Evolutionary conservation across 2,797 vertebrate genomes (phyloP), one percentile per base, ranked within the genome.

Genomic region (Hafferia zeledoni): DNA sequence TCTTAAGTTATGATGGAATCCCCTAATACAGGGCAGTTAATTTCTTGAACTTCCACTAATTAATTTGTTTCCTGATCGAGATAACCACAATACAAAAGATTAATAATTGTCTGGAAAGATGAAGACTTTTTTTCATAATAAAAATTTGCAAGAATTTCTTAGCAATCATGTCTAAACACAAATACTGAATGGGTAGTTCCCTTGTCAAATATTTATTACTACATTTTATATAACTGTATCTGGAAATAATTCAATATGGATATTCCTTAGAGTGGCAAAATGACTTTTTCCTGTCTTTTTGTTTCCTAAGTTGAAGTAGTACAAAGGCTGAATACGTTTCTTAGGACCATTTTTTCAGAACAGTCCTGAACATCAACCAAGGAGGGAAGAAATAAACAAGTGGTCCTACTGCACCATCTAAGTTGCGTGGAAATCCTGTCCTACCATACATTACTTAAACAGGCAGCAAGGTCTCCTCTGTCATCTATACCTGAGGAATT

Each of bases 31-130:
- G 59, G 55, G 28, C 35, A 57, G 9, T 65, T 87, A 24, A 61
- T 47, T 87, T 92, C 37, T 61, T 94, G 84, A 89, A 78, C 50
- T 87, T 87, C 67, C 59, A 79, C 46, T 65, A 43, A 76, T 84
- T 49, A 89, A 39, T 84, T 81, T 77, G 13, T 84, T 87, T 94
- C 78, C 75, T 55, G 50, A n/a, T 65, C 31, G 53, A 69, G 35
- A 75, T 84, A 88, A 64, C 56, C 47, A 47, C 31, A 65, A 10
- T 55, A 56, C 13, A 81, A 60, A 91, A 63, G 60, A 76, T 68
- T 35, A 60, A 27, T 56, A 93, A 13, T 43, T 57, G 15, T 5
- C 0, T 89, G 74, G 55, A 89, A 89, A 90, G 46, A 49, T 60
- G 20, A 78, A 46, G 23, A 46, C 9, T 4, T 50, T 28, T 68